These are phyloP conservation scores for Parazoanthus darwini DNA, from an alignment of 92 coral and sea anemone species.

Conservation along the genomic window DNA sequence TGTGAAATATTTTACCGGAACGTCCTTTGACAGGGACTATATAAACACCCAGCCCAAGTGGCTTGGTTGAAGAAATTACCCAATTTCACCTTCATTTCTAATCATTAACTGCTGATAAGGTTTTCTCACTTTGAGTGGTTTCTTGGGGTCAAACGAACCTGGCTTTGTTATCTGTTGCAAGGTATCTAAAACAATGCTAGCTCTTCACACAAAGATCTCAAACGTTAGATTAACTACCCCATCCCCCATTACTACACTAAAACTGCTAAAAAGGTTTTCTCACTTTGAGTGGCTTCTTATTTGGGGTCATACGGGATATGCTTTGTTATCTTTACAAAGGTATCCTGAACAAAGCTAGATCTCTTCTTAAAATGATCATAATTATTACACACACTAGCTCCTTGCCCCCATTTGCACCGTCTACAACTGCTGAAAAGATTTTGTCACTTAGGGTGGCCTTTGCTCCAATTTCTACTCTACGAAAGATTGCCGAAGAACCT, in stretches of 20 bases:
- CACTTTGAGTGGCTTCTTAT: constrained; percentile 94
- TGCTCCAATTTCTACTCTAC: background rate
- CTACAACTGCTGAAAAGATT: background rate
- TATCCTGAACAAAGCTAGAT: constrained; percentile 79
- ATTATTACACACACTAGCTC: background rate
- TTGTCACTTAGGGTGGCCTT: constrained; percentile 83
- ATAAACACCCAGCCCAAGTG: too few species aligned
- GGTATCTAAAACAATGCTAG: constrained; percentile 84
- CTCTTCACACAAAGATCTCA: constrained; percentile 79
- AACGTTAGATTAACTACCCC: constrained; percentile 1
- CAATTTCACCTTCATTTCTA: background rate
- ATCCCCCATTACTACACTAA: background rate
- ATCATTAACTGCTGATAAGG: background rate
- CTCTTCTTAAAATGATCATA: constrained; percentile 78
- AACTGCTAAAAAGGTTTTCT: background rate
- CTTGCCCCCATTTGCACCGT: too few species aligned
- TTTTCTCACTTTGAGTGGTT: constrained; percentile 84
- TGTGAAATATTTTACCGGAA: too few species aligned
- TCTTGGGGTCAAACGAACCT: constrained; percentile 85
- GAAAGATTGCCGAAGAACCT: background rate
- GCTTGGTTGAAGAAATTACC: too few species aligned
- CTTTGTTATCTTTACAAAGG: constrained; percentile 79
- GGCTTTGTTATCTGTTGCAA: constrained; percentile 78
- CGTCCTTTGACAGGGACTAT: too few species aligned
- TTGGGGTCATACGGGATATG: constrained; percentile 71